A percentile compares a stretch with the other conserved stretches of the same genome.
Conservation (phyloP, 2,113 vertebrate species). For the Turnix velox region DNA sequence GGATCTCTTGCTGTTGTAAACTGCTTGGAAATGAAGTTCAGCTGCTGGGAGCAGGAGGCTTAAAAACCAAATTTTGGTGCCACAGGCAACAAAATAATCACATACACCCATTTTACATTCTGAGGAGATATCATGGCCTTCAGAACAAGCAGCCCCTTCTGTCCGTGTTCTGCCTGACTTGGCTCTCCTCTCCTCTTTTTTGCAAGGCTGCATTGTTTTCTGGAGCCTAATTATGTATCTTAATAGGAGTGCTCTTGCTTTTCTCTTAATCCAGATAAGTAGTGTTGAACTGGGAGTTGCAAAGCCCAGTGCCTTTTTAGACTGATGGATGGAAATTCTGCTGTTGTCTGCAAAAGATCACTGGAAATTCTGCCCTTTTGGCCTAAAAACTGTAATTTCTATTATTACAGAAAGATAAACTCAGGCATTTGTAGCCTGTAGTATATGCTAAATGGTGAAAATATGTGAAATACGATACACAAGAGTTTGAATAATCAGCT, state of each 20-base stretch:
- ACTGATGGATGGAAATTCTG: neutral
- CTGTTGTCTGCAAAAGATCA: neutral
- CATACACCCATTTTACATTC: neutral
- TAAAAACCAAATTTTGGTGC: neutral
- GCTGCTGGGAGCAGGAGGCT: neutral
- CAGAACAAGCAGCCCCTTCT: neutral
- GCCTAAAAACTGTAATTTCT: neutral
- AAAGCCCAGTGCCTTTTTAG: neutral
- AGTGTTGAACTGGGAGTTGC: neutral
- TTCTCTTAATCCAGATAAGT: neutral
- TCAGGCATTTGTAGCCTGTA: neutral
- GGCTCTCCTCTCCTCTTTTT: neutral
- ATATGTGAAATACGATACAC: neutral
- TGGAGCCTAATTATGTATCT: neutral
- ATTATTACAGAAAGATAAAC: neutral
- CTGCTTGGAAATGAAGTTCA: neutral
- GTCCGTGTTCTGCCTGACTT: neutral
- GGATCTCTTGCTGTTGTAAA: neutral
- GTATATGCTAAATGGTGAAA: neutral
- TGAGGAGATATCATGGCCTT: neutral
- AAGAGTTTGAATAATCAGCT: neutral
- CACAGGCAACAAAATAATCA: neutral
- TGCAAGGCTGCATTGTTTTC: neutral
- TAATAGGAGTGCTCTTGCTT: neutral
- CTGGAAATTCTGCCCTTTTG: neutral